Base-by-base conservation (phyloP, 2,888 invertebrate genomes). In the Capitulum mitella region DNA sequence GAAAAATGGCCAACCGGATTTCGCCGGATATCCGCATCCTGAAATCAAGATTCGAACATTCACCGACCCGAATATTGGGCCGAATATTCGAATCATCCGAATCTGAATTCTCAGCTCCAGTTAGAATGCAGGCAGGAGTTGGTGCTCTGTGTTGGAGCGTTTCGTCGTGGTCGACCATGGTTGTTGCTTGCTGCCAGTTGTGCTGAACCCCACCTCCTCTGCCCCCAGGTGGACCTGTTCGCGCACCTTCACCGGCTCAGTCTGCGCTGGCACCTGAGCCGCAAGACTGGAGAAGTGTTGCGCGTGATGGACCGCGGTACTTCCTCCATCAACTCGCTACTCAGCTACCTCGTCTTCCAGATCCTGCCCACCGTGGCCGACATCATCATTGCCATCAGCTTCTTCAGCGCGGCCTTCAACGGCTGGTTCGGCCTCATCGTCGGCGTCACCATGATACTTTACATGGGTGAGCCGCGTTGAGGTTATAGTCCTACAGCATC, bases 221-320 rank as follows among this genome's bases (percentile, higher is more conserved):
- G 70, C 43, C 34, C 78, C 3, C 86, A 91, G 90, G 89, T 95
- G 80, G 92, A 92, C 84, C 87, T 96, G 51, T 96, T 93, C 86
- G 88, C 90, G 76, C 97, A 98, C 86, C 89, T 98, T 29, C 98
- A 98, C 86, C 89, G 91, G 79, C 86, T 99, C 79, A 97, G 97
- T 8, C 88, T 99, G 77, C 90, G 94, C 40, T 99, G 98, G 98
- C 98, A 99, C 86, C 87, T 98, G 54, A 90, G 92, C 1, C 88
- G 98, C 22, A 98, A 98, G 88, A 98, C 98, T 0, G 98, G 98
- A 2, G 98, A 99, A 88, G 97, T 99, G 0, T 87, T 98, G 2
- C 88, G 97, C 54, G 92, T 98, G 0, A 97, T 99, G 94, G 98
- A 99, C 87, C 89, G 98, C 81, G 98, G 98, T 82, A 98, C 98